Evolutionary conservation across 1,140 invertebrate genomes (phyloP).

Genomic region (Apocrypta bakeri): DNA sequence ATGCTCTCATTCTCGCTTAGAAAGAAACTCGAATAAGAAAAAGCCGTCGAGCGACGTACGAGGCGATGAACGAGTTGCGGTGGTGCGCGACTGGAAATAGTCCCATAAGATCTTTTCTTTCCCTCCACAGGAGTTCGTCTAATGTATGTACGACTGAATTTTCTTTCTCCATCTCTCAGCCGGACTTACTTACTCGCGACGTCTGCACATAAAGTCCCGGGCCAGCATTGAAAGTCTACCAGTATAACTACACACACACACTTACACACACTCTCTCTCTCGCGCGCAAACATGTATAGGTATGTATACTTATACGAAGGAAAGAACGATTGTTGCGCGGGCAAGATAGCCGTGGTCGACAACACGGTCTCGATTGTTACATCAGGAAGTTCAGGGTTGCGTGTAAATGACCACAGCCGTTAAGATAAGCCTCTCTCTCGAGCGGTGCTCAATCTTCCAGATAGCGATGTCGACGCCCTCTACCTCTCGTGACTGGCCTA

Average conservation of each 20-base stretch:
- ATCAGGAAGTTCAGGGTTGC: slow-evolving; percentile 45
- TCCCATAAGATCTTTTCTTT: background rate
- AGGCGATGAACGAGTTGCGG: background rate
- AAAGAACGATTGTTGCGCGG: slow-evolving; percentile 15
- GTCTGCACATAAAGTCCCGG: slow-evolving; percentile 12
- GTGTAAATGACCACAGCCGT: slow-evolving; percentile 50
- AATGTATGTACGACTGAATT: slow-evolving; percentile 2
- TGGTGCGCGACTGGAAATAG: background rate
- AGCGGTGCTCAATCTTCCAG: slow-evolving; percentile 46
- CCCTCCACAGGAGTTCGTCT: background rate
- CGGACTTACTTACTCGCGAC: slow-evolving; percentile 16
- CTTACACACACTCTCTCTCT: background rate
- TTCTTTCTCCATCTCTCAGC: background rate
- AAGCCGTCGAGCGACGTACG: background rate
- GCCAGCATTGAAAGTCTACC: background rate
- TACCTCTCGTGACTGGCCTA: background rate
- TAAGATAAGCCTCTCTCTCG: slow-evolving; percentile 46
- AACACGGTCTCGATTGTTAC: slow-evolving; percentile 30
- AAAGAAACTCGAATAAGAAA: background rate
- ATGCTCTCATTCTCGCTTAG: background rate
- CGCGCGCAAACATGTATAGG: background rate
- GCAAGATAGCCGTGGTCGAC: background rate
- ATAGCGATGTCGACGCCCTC: slow-evolving; percentile 5
- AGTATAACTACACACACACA: background rate
- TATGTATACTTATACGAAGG: background rate